Evolutionary conservation across 2,797 vertebrate species (phyloP).

Genomic region (Micropoecilia bifurca): DNA sequence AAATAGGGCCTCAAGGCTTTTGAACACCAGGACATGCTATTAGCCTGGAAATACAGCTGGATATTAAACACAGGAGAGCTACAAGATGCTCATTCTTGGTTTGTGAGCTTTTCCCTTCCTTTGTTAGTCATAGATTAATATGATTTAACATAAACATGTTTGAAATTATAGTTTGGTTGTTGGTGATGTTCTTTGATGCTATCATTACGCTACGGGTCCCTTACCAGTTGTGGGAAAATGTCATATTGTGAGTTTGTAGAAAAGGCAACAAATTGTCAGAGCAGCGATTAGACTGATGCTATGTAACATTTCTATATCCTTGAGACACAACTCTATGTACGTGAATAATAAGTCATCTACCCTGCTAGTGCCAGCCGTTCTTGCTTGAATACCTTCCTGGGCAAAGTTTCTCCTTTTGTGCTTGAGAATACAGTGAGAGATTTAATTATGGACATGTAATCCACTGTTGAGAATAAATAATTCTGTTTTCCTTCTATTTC

Average conservation of each 20-base stretch:
- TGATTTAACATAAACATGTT: slow-evolving; percentile 42
- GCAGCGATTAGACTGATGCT: not conserved
- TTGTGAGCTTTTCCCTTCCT: slow-evolving; percentile 37
- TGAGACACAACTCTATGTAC: not conserved
- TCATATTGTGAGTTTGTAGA: not conserved
- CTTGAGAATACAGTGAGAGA: not conserved
- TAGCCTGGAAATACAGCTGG: slow-evolving; percentile 46
- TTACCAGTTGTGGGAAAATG: not conserved
- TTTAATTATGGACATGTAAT: not conserved
- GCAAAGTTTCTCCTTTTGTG: not conserved
- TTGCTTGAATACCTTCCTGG: not conserved
- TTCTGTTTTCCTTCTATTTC: no score
- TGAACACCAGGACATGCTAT: slow-evolving; percentile 54
- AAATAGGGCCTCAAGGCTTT: slow-evolving; percentile 65
- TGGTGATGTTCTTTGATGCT: not conserved
- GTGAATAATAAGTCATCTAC: not conserved
- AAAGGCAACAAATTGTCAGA: not conserved
- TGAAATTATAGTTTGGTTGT: slow-evolving; percentile 9
- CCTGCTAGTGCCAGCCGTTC: not conserved
- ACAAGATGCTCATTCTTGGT: slow-evolving; percentile 51
- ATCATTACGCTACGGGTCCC: not conserved
- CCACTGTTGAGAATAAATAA: no score
- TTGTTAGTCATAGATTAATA: slow-evolving; percentile 39
- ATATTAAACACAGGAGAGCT: slow-evolving; percentile 43
- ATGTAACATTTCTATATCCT: not conserved